A percentile compares a stretch with the other conserved stretches of the same genome.
phyloP scores from a whole-genome alignment of 2,888 invertebrate species.

The Nephrotoma guestfalica region DNA sequence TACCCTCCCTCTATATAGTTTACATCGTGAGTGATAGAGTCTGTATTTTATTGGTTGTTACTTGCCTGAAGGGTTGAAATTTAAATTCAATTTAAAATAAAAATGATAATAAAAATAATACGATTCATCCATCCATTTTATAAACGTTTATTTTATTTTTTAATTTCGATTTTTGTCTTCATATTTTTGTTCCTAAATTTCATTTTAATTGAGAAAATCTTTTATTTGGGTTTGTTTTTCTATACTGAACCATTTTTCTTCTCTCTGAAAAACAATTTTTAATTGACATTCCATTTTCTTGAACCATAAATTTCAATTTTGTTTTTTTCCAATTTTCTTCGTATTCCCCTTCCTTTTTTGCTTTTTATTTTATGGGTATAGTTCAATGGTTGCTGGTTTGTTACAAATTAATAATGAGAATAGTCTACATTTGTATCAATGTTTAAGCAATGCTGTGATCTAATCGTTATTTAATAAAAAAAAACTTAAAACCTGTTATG shows the following conservation, averaged over 20 bases:
- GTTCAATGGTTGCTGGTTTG: no score
- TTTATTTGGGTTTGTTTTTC: background rate
- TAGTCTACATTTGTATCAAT: no score
- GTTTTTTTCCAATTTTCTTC: no score
- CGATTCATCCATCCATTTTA: background rate
- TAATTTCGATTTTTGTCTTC: background rate
- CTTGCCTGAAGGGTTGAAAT: background rate
- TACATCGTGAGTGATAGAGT: background rate
- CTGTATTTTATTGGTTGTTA: background rate
- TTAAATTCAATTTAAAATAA: background rate
- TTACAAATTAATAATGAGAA: no score
- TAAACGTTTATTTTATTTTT: background rate
- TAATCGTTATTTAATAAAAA: no score
- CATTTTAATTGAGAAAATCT: background rate
- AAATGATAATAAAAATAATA: background rate
- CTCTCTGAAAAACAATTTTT: background rate
- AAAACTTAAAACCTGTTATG: no score
- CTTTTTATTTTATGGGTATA: no score
- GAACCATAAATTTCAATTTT: background rate
- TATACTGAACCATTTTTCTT: background rate
- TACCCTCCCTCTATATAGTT: background rate
- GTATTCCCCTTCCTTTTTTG: no score
- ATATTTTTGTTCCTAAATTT: background rate
- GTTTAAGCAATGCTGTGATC: no score
- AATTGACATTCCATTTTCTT: background rate